Evolutionary conservation across 2,113 vertebrate species (phyloP), one percentile per base, ranked within the genome.

Genomic region (Malurus melanocephalus): DNA sequence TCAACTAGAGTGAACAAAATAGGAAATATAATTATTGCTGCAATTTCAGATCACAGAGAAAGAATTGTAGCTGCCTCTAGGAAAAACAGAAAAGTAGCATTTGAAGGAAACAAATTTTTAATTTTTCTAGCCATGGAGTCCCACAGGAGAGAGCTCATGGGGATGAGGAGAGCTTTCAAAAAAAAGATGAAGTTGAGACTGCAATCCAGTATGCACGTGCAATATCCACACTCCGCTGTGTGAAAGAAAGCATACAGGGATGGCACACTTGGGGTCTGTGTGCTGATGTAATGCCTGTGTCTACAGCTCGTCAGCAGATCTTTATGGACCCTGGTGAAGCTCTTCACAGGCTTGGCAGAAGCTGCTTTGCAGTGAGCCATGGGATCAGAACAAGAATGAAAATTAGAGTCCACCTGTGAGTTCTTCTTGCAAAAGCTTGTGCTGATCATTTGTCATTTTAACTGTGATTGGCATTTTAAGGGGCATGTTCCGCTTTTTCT

Each of bases 1-100:
- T 89, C 87, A 92, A 80, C 78, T 88, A 71, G 60, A 80, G 90
- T 67, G 87, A 93, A 74, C 67, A 90, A 93, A 94, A 89, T 77
- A 82, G 90, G 87, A 90, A 93, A 89, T 94, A 93, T 82, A 90
- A 95, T 93, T 94, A 95, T 95, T 93, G 85, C 85, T 95, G 83
- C 81, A 84, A 76, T 90, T 96, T 88, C 90, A 92, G 60, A 93
- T 91, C 82, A 92, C 65, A 92, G 81, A 78, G 65, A 75, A 80
- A 84, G 88, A 89, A 79, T 60, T 72, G 75, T 85, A 89, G 71
- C 89, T 11, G 51, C 82, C 89, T 80, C 79, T 87, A 94, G 94
- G 90, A 92, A 93, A 95, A 93, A 48, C 49, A 91, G 66, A 94
- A 69, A 56, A 2, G 3, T 77, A 67, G 60, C 67, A 64, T 85